These are phyloP conservation scores for Zaprionus gabonicus DNA, from an alignment of 1,140 invertebrate genomes.

Conservation along the genomic window DNA sequence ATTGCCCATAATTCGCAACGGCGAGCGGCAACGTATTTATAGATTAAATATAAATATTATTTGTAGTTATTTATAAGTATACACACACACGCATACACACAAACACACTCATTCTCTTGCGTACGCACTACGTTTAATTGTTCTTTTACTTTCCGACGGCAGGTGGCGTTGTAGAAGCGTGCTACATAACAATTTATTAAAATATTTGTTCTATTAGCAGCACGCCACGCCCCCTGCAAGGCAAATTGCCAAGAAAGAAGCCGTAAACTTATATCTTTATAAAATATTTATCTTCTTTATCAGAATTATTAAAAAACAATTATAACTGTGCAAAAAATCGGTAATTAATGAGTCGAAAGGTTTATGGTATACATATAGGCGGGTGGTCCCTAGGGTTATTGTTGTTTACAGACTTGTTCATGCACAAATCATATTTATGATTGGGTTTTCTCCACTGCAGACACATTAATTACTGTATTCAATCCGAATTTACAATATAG, in stretches of 20 bases:
- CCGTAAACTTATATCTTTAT: background rate
- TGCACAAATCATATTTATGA: conserved; percentile 4
- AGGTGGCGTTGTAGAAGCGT: conserved; percentile 55
- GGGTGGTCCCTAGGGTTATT: background rate
- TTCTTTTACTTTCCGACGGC: conserved; percentile 40
- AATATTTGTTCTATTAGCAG: background rate
- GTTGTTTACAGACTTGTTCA: background rate
- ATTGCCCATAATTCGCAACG: conserved; percentile 28
- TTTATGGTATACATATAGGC: background rate
- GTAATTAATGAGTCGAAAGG: background rate
- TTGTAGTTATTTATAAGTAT: conserved; percentile 30
- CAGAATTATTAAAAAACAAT: conserved; percentile 15
- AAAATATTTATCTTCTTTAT: no score
- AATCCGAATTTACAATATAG: background rate
- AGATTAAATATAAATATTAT: conserved; percentile 35
- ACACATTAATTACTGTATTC: background rate
- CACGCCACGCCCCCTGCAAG: background rate
- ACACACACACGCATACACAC: background rate
- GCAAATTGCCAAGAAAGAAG: background rate
- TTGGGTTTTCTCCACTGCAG: background rate
- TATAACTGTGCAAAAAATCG: background rate
- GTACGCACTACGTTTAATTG: conserved; percentile 30
- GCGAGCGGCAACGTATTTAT: conserved; percentile 25
- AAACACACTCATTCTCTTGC: background rate
- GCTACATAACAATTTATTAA: conserved; percentile 15